Evolutionary conservation across 2,797 vertebrate species (phyloP).

Genomic region (Hafferia zeledoni): DNA sequence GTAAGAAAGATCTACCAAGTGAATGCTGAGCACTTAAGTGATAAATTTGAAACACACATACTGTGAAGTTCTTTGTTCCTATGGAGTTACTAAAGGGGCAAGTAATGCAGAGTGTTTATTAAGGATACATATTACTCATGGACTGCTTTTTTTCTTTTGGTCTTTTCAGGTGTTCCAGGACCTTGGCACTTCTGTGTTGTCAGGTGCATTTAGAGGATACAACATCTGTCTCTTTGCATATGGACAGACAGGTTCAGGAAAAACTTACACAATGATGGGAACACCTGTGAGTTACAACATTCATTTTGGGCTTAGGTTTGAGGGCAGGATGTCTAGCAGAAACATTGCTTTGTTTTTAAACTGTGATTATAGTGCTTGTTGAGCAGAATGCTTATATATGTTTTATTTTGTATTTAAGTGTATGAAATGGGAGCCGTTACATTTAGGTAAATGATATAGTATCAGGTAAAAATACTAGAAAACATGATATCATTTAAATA

Average conservation of each 20-base stretch:
- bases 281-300: constrained; percentile 86
- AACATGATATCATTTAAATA: not conserved
- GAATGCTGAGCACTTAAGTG: not conserved
- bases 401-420: not conserved
- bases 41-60: not conserved
- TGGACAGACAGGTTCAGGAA: constrained; percentile 97
- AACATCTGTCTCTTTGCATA: constrained; percentile 98
- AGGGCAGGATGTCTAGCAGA: not conserved
- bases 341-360: not conserved
- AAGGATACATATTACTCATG: not conserved
- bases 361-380: not conserved
- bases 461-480: not conserved
- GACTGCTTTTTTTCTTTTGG: not conserved
- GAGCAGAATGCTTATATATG: not conserved
- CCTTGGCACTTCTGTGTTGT: constrained; percentile 90
- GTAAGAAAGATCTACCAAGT: not conserved
- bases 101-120: not conserved
- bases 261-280: constrained; percentile 98
- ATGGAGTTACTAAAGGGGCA: not conserved
- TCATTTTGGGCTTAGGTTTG: not conserved
- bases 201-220: constrained; percentile 91
- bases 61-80: not conserved
- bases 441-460: not conserved
- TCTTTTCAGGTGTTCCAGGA: constrained; percentile 92
- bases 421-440: not conserved